Evolutionary conservation across 1,140 invertebrate genomes (phyloP).

Genomic region (Helicorthomorpha holstii): DNA sequence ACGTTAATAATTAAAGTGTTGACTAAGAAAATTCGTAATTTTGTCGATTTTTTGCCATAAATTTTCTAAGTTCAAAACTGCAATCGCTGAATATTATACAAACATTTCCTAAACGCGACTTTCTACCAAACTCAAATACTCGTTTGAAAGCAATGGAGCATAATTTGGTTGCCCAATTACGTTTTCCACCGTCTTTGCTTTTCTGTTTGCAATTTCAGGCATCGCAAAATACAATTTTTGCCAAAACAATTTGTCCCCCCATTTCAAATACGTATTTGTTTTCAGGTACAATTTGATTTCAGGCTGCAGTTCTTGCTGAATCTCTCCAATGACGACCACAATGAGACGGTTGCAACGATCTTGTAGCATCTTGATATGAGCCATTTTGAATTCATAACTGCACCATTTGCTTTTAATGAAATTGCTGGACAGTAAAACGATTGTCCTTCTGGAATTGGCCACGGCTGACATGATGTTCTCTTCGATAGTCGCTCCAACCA

Average conservation of each 20-base stretch:
- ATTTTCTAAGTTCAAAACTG: too few species aligned
- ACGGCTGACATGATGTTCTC: constrained; percentile 63
- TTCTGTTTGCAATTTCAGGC: constrained; percentile 48
- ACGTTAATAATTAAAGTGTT: too few species aligned
- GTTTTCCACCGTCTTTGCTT: too few species aligned
- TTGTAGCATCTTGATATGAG: constrained; percentile 50
- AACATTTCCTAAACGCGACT: too few species aligned
- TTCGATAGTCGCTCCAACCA: constrained; percentile 11
- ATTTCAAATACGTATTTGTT: constrained; percentile 73
- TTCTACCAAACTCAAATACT: too few species aligned
- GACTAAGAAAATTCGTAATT: too few species aligned
- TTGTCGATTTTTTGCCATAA: too few species aligned
- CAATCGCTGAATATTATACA: too few species aligned
- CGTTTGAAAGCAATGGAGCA: too few species aligned
- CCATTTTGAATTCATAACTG: constrained; percentile 78
- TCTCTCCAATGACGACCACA: constrained; percentile 65
- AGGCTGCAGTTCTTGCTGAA: constrained; percentile 66
- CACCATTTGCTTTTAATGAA: constrained; percentile 89
- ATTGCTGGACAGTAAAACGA: constrained; percentile 77
- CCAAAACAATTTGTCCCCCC: constrained; percentile 86
- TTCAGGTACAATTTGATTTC: constrained; percentile 75
- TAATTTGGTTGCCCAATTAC: too few species aligned
- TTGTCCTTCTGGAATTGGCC: constrained; percentile 73
- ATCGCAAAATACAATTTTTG: constrained; percentile 78
- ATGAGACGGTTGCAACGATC: constrained; percentile 33